Evolutionary conservation across 2,888 invertebrate genomes (phyloP).

Genomic region (Bombyx huttoni): DNA sequence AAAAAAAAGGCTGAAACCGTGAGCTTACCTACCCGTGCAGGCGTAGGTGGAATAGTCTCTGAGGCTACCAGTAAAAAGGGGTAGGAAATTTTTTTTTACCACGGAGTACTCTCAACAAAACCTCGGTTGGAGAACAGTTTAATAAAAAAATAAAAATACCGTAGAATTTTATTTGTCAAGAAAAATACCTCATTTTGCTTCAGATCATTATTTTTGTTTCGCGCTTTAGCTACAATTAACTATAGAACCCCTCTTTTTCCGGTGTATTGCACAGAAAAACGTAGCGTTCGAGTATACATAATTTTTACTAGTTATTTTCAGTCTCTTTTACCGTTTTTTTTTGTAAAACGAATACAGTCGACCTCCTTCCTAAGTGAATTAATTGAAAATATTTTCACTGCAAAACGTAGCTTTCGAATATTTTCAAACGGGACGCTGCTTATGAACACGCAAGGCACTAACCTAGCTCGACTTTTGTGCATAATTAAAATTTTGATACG

Average conservation of each 20-base stretch:
- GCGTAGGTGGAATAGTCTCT: too few relatives aligned
- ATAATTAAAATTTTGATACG: too few relatives aligned
- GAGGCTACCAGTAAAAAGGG: too few relatives aligned
- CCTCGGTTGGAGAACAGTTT: too few relatives aligned
- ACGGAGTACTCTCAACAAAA: too few relatives aligned
- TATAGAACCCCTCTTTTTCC: conserved; percentile 2
- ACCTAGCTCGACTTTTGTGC: too few relatives aligned
- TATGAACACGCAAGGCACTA: too few relatives aligned
- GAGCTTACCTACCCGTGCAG: too few relatives aligned
- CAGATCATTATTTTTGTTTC: neutral
- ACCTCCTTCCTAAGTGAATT: conserved; percentile 16
- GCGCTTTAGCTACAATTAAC: neutral
- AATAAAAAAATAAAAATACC: too few relatives aligned
- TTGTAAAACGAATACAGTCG: conserved; percentile 8
- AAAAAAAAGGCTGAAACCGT: too few relatives aligned
- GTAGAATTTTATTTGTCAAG: neutral
- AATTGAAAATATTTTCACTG: conserved; percentile 18
- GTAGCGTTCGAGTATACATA: conserved; percentile 3
- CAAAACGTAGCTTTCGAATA: neutral
- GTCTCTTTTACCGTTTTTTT: conserved; percentile 9
- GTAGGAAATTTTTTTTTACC: too few relatives aligned
- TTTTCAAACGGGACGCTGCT: neutral
- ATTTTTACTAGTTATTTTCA: conserved; percentile 18
- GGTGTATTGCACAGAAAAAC: neutral
- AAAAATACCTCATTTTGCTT: neutral